These are phyloP conservation scores for Conus ventricosus DNA, from an alignment of 1,140 invertebrate genomes.

Conservation along the genomic window DNA sequence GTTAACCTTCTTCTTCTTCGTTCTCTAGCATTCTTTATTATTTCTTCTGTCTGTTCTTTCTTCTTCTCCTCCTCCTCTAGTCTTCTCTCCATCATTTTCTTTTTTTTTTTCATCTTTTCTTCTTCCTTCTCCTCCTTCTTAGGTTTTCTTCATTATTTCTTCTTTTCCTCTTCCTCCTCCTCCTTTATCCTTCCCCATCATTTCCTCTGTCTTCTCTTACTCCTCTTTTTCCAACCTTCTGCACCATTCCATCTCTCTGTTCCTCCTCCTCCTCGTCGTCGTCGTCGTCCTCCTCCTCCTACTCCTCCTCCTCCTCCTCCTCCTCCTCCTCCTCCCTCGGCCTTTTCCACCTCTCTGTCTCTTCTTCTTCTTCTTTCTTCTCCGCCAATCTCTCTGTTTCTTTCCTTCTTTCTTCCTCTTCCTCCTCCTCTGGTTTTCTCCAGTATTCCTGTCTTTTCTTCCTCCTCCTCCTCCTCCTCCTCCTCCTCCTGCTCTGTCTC, in stretches of 20 bases:
- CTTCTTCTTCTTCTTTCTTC: background rate
- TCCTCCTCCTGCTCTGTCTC: too few relatives aligned
- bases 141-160: background rate
- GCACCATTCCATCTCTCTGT: background rate
- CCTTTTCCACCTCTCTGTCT: background rate
- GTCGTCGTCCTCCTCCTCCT: too few relatives aligned
- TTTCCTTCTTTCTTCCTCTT: background rate
- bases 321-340: background rate
- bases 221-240: background rate
- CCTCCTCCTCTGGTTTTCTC: background rate
- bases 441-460: too few relatives aligned
- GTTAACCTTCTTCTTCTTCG: background rate
- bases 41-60: background rate
- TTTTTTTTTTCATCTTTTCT: background rate
- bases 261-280: background rate
- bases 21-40: background rate
- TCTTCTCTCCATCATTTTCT: background rate
- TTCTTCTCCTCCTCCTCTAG: background rate
- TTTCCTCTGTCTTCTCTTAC: background rate
- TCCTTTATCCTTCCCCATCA: background rate
- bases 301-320: background rate
- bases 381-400: background rate
- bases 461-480: too few relatives aligned
- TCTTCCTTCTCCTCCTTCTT: background rate
- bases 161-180: background rate